Conservation (phyloP, 2,113 vertebrate species). For the Gymnobelideus leadbeateri region DNA sequence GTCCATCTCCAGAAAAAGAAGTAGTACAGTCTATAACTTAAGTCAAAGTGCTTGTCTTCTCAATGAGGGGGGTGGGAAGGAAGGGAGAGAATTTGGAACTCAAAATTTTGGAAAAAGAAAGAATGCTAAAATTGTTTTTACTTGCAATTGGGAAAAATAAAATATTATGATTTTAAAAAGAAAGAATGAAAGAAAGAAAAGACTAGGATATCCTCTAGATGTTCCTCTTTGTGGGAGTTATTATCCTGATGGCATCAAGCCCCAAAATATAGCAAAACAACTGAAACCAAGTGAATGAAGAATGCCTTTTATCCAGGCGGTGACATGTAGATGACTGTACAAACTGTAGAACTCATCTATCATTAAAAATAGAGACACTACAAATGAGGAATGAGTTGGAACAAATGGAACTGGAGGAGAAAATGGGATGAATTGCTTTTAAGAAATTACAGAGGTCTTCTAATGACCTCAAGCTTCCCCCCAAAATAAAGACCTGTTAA, state of each 20-base stretch:
- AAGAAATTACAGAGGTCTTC: background rate
- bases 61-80: no score
- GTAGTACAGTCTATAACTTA: no score
- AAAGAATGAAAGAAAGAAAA: no score
- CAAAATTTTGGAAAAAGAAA: no score
- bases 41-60: no score
- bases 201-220: background rate
- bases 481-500: background rate
- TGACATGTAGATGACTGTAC: background rate
- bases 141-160: no score
- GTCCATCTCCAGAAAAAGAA: no score
- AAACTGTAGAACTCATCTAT: background rate
- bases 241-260: background rate
- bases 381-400: background rate
- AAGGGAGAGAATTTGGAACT: no score
- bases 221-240: background rate
- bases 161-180: no score
- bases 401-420: background rate
- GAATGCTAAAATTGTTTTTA: no score
- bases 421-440: background rate
- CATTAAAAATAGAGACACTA: background rate
- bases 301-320: background rate
- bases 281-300: background rate
- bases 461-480: background rate
- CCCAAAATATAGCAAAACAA: background rate